These are phyloP conservation scores for Amphimedon queenslandica DNA, from an alignment of 37 sponge, comb jelly and placozoan genomes.

Conservation along the genomic window DNA sequence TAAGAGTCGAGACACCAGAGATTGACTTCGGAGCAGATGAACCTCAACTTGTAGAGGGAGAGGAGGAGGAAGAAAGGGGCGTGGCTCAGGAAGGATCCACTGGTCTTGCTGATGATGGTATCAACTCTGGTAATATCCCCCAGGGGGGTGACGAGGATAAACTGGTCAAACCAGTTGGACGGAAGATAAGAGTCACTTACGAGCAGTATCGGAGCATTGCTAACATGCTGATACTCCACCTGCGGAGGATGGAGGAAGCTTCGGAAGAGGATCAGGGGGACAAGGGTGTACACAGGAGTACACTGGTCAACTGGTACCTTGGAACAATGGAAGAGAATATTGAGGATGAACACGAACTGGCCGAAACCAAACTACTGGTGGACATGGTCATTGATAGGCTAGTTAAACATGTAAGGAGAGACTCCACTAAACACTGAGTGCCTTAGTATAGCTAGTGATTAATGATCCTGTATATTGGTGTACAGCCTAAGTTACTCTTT, in stretches of 20 bases:
- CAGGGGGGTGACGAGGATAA: background rate
- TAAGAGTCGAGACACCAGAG: slow-evolving; percentile 97
- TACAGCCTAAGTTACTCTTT: no score
- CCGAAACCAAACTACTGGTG: slow-evolving; percentile 76
- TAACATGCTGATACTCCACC: slow-evolving; percentile 84
- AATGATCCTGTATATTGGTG: background rate
- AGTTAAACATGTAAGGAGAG: slow-evolving; percentile 78
- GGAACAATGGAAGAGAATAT: slow-evolving; percentile 84
- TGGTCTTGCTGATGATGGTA: slow-evolving; percentile 16
- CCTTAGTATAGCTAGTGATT: background rate
- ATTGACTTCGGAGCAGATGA: slow-evolving; percentile 84
- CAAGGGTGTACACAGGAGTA: slow-evolving; percentile 55
- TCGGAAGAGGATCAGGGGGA: slow-evolving; percentile 42
- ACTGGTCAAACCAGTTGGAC: slow-evolving; percentile 2
- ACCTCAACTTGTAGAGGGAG: background rate
- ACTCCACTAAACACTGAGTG: background rate
- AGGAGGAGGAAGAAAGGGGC: slow-evolving; percentile 6
- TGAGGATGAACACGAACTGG: slow-evolving; percentile 72
- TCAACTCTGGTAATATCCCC: slow-evolving; percentile 18
- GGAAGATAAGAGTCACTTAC: slow-evolving; percentile 79
- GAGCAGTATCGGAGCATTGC: slow-evolving; percentile 92
- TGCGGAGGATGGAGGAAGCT: slow-evolving; percentile 82
- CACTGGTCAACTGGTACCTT: slow-evolving; percentile 95
- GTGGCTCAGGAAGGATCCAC: background rate
- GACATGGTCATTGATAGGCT: slow-evolving; percentile 92